Conservation (phyloP, 2,888 invertebrate genomes). For the Drosophila fulvimacula region DNA sequence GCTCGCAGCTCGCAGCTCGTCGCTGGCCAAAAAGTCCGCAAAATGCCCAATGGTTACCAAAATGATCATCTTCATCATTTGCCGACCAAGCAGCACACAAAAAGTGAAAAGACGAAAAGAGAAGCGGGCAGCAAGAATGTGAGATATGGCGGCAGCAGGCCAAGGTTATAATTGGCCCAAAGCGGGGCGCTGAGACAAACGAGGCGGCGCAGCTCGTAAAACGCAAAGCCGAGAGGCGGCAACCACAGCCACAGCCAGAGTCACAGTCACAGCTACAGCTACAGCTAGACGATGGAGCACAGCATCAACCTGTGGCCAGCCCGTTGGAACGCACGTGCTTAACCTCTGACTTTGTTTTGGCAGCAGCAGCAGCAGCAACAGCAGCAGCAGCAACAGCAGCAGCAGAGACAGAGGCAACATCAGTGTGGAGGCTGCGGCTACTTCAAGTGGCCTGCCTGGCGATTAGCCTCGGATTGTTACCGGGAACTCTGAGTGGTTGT, state of each 20-base stretch:
- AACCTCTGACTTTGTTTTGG: slow-evolving; percentile 79
- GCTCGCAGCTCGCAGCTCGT: slow-evolving; percentile 35
- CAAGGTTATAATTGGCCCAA: slow-evolving; percentile 82
- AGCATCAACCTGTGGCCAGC: slow-evolving; percentile 62
- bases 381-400: too few relatives aligned
- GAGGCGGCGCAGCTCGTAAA: slow-evolving; percentile 67
- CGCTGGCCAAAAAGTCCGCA: slow-evolving; percentile 14
- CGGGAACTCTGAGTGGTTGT: slow-evolving; percentile 71
- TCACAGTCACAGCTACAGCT: slow-evolving; percentile 5
- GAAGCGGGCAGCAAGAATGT: slow-evolving; percentile 52
- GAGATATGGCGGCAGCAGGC: slow-evolving; percentile 77
- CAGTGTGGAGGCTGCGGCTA: slow-evolving; percentile 50
- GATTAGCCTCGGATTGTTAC: slow-evolving; percentile 76
- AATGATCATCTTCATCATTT: slow-evolving; percentile 81
- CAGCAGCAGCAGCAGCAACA: slow-evolving; percentile 43
- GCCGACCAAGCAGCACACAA: slow-evolving; percentile 64
- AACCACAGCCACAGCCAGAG: slow-evolving; percentile 38
- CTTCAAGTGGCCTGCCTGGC: slow-evolving; percentile 68
- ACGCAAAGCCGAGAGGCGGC: slow-evolving; percentile 54
- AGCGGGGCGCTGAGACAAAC: slow-evolving; percentile 72
- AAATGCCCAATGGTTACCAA: slow-evolving; percentile 40
- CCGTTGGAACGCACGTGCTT: slow-evolving; percentile 74
- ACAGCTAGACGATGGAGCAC: slow-evolving; percentile 41
- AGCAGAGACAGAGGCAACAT: slow-evolving; percentile 11
- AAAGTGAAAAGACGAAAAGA: slow-evolving; percentile 38